These are phyloP conservation scores for Perca schrenkii DNA, from an alignment of 2,113 vertebrate genomes.

Conservation along the genomic window DNA sequence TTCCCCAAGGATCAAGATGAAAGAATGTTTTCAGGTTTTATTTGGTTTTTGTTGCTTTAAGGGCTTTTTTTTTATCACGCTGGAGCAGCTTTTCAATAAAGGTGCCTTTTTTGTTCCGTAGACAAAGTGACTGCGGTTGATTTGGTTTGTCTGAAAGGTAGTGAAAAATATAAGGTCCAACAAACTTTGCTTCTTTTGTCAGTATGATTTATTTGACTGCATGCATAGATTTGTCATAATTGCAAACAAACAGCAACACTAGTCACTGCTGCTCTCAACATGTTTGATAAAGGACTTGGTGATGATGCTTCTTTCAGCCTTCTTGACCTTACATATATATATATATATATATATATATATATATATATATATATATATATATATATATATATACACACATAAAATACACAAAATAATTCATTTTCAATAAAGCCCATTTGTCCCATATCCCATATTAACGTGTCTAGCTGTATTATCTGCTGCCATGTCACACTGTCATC, in stretches of 20 bases:
- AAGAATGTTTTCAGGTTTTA: slow-evolving; percentile 76
- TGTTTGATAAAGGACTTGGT: slow-evolving; percentile 21
- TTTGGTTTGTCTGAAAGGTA: slow-evolving; percentile 54
- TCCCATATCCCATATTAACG: not conserved
- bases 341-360: too few relatives aligned
- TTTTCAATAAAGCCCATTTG: slow-evolving; percentile 10
- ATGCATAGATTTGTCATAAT: slow-evolving; percentile 34
- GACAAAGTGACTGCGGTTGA: slow-evolving; percentile 54
- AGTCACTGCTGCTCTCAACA: slow-evolving; percentile 7
- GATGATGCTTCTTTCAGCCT: not conserved
- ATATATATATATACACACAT: too few relatives aligned
- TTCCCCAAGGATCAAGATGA: slow-evolving; percentile 76
- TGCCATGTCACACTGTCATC: slow-evolving; percentile 3
- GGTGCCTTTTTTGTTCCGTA: slow-evolving; percentile 33
- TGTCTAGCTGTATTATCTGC: not conserved
- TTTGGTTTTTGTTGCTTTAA: slow-evolving; percentile 72
- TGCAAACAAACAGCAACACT: not conserved
- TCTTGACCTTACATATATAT: not conserved
- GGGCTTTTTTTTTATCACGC: slow-evolving; percentile 42
- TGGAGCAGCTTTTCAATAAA: slow-evolving; percentile 67
- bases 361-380: too few relatives aligned
- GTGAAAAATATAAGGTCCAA: slow-evolving; percentile 33
- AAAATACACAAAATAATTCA: not conserved
- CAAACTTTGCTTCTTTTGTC: slow-evolving; percentile 46
- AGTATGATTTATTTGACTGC: slow-evolving; percentile 47